Evolutionary conservation across 2,113 vertebrate genomes (phyloP).

Genomic region (Odocoileus virginianus): DNA sequence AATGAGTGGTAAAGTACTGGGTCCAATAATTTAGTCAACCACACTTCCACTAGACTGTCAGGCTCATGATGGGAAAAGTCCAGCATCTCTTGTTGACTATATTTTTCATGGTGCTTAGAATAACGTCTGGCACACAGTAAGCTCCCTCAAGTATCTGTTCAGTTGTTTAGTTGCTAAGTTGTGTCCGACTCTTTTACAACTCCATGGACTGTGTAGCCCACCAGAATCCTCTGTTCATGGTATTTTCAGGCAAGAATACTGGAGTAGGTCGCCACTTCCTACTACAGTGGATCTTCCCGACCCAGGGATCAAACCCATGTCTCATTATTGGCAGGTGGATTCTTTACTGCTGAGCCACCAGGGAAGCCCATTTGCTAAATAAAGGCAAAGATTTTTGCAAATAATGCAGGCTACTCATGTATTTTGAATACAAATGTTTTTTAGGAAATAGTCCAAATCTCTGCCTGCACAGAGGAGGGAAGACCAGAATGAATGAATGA

Average conservation of each 20-base stretch:
- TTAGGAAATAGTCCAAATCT: neutral
- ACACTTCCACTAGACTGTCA: neutral
- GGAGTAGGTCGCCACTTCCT: neutral
- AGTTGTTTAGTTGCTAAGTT: neutral
- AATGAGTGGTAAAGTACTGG: neutral
- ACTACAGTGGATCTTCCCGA: fast-evolving
- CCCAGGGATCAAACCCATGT: neutral
- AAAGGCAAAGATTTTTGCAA: neutral
- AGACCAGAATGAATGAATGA: neutral
- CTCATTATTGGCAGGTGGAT: neutral
- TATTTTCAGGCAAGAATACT: neutral
- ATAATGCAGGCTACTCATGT: neutral
- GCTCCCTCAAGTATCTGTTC: neutral
- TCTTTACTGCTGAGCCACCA: neutral
- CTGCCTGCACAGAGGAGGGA: neutral
- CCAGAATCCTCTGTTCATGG: neutral
- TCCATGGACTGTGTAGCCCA: neutral
- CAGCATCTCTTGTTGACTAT: neutral
- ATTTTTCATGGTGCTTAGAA: neutral
- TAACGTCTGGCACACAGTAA: neutral
- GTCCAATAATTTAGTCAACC: neutral
- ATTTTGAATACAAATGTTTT: neutral
- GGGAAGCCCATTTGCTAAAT: neutral
- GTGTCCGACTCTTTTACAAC: neutral
- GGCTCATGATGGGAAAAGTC: neutral